These are phyloP conservation scores for Phragmatobia fuliginosa DNA, from an alignment of 2,888 invertebrate genomes.

Conservation along the genomic window DNA sequence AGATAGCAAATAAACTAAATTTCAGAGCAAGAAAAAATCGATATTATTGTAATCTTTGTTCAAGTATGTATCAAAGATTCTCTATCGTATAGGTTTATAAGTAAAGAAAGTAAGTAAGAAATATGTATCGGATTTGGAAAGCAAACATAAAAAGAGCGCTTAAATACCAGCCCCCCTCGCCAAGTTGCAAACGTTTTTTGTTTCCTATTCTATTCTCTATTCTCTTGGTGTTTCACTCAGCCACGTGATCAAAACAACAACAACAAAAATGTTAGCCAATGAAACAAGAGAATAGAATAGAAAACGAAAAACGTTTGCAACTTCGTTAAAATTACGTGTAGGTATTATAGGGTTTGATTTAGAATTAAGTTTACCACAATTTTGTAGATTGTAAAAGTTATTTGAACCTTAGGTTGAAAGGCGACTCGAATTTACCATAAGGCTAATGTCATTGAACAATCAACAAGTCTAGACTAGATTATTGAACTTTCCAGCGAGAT, in stretches of 20 bases:
- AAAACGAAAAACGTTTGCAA: too few species aligned
- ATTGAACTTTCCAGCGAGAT: slow-evolving; percentile 60
- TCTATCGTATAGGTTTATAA: not conserved
- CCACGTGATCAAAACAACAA: too few species aligned
- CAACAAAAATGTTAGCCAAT: too few species aligned
- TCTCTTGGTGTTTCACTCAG: too few species aligned
- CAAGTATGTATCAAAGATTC: not conserved
- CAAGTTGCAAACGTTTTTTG: too few species aligned
- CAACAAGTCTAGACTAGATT: slow-evolving; percentile 75
- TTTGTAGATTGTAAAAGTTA: not conserved
- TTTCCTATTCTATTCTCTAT: too few species aligned
- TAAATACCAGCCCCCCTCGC: too few species aligned
- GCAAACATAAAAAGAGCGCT: too few species aligned
- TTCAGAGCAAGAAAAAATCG: not conserved
- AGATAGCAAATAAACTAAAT: slow-evolving; percentile 1
- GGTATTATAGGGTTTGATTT: not conserved
- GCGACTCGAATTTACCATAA: slow-evolving; percentile 26
- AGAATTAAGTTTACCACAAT: not conserved
- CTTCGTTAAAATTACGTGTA: too few species aligned
- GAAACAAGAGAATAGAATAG: too few species aligned
- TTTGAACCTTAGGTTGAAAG: slow-evolving; percentile 13
- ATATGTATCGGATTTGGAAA: too few species aligned
- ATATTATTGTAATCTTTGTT: not conserved
- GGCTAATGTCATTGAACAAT: slow-evolving; percentile 54
- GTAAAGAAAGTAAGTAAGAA: too few species aligned